A percentile compares a stretch with the other conserved stretches of the same genome.
phyloP scores from a whole-genome alignment of 2,113 vertebrate species.

The Antigone vipio region DNA sequence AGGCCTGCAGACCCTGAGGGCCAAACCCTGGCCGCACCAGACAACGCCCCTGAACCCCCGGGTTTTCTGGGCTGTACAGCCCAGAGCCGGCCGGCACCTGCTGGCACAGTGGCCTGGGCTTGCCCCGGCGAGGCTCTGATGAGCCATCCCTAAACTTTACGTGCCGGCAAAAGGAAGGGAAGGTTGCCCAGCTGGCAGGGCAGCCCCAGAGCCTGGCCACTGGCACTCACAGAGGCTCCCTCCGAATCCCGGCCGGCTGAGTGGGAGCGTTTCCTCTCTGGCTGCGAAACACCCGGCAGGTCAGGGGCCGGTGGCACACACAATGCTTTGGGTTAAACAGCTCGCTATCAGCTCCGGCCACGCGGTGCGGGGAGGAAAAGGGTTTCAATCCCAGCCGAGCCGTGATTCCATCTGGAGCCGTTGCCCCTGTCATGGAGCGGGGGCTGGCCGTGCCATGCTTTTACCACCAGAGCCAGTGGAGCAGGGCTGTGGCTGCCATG shows the following conservation, averaged over 20 bases:
- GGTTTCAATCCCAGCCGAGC: slow-evolving; percentile 17
- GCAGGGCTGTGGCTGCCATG: background rate
- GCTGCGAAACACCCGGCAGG: background rate
- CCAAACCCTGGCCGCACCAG: rapidly evolving
- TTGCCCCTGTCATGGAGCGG: background rate
- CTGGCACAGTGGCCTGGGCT: background rate
- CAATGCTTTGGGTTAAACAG: slow-evolving; percentile 15
- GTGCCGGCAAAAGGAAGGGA: background rate
- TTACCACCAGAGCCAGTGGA: rapidly evolving
- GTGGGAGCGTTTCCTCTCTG: background rate
- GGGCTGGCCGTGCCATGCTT: background rate
- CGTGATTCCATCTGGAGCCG: background rate
- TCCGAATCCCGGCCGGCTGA: rapidly evolving
- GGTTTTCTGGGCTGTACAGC: rapidly evolving
- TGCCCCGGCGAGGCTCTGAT: background rate
- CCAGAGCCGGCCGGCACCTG: rapidly evolving
- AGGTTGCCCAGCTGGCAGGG: background rate
- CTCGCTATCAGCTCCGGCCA: slow-evolving; percentile 34
- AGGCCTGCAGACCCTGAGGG: rapidly evolving
- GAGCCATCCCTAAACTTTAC: background rate
- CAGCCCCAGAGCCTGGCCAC: background rate
- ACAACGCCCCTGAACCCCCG: background rate
- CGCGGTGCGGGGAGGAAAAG: background rate
- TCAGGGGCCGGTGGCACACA: background rate
- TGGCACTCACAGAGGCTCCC: rapidly evolving